A percentile compares a stretch with the other conserved stretches of the same genome.
Evolutionary conservation across 2,888 invertebrate genomes (phyloP).

Genomic region (Incurvaria masculella): DNA sequence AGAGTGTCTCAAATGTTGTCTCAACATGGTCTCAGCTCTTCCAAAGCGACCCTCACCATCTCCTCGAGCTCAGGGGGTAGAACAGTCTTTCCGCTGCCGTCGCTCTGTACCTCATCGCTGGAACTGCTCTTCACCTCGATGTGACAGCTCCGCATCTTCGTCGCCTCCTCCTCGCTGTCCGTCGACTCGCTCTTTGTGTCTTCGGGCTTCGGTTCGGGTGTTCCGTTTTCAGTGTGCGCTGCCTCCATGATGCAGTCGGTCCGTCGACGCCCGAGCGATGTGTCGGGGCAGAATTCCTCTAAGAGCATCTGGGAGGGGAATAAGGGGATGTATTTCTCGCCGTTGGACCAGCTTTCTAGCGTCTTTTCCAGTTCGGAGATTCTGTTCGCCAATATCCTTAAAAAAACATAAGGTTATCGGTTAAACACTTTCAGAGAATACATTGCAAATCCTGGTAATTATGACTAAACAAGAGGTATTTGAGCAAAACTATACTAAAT

Average conservation of each 20-base stretch:
- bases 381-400: conserved; percentile 74
- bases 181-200: conserved; percentile 27
- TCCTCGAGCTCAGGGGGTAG: conserved; percentile 60
- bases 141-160: conserved; percentile 15
- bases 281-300: conserved; percentile 49
- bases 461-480: too few species aligned
- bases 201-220: conserved; percentile 17
- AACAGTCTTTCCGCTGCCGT: conserved; percentile 37
- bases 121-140: conserved; percentile 4
- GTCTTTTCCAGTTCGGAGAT: conserved; percentile 80
- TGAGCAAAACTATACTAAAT: too few species aligned
- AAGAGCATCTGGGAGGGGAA: conserved; percentile 66
- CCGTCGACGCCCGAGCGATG: conserved; percentile 28
- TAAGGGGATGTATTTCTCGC: conserved; percentile 45
- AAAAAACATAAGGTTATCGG: conserved; percentile 16
- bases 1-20: too few species aligned
- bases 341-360: conserved; percentile 60
- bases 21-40: conserved; percentile 71
- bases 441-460: too few species aligned
- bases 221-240: conserved; percentile 6
- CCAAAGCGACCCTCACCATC: conserved; percentile 60
- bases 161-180: conserved; percentile 38
- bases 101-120: conserved; percentile 14
- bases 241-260: conserved; percentile 24
- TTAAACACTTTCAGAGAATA: too few species aligned